Percentiles rank a stretch among this genome's conserved stretches.
These are phyloP conservation scores for Drosophila mimica DNA, from an alignment of 2,888 invertebrate species.

Conservation along the genomic window DNA sequence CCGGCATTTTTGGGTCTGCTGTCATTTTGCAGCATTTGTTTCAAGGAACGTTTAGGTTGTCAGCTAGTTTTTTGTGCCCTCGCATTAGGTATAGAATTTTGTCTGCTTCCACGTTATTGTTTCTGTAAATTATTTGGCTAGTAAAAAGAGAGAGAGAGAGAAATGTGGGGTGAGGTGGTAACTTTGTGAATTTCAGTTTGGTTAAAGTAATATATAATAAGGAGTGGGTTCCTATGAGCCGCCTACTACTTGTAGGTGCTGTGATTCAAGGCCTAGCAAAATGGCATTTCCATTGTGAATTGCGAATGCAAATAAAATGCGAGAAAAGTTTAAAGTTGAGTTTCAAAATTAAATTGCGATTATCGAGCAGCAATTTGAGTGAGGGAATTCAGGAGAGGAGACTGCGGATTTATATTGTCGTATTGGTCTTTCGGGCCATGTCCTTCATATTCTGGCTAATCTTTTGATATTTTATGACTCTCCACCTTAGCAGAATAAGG, in stretches of 20 bases:
- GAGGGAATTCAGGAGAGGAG: not conserved
- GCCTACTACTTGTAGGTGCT: slow-evolving; percentile 43
- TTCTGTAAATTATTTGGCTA: slow-evolving; percentile 48
- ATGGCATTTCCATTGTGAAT: slow-evolving; percentile 13
- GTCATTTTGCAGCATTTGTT: slow-evolving; percentile 63
- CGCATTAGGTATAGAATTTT: slow-evolving; percentile 44
- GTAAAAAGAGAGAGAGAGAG: slow-evolving; percentile 14
- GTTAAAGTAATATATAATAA: slow-evolving; percentile 61
- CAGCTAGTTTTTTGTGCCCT: slow-evolving; percentile 58
- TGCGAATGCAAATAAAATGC: slow-evolving; percentile 5
- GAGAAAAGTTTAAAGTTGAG: not conserved
- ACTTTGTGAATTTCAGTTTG: slow-evolving; percentile 57
- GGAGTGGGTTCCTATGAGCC: slow-evolving; percentile 26
- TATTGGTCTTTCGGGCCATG: not conserved
- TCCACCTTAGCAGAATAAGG: too few species aligned
- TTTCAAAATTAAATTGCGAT: not conserved
- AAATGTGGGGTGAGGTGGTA: not conserved
- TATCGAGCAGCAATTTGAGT: not conserved
- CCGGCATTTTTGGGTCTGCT: slow-evolving; percentile 54
- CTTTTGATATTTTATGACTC: not conserved
- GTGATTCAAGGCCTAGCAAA: slow-evolving; percentile 20
- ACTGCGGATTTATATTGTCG: not conserved
- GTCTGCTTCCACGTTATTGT: slow-evolving; percentile 51
- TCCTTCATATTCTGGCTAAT: not conserved
- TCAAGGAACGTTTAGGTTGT: slow-evolving; percentile 75